Evolutionary conservation across 1,140 invertebrate genomes (phyloP).

Genomic region (Ctenoplectra terminalis): DNA sequence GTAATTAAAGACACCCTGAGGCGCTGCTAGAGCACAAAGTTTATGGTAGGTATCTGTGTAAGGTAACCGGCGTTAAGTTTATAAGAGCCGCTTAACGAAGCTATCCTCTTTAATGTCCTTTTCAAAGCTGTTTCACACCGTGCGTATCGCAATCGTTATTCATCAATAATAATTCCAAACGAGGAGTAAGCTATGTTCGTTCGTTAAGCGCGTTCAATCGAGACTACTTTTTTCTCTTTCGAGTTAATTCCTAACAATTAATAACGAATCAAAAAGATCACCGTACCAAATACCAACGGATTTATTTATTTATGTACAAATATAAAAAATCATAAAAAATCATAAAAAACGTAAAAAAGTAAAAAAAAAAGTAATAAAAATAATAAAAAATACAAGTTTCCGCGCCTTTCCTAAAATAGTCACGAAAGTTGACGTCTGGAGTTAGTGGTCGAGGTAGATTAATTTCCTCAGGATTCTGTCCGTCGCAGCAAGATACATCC

Average conservation of each 20-base stretch:
- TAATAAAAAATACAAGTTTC: no score
- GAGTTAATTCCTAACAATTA: no score
- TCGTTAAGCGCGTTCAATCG: background rate
- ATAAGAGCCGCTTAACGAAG: constrained; percentile 6
- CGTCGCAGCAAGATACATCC: constrained; percentile 4
- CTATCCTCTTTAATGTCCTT: constrained; percentile 13
- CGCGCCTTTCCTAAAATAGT: no score
- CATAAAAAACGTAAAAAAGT: no score
- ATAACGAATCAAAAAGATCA: no score
- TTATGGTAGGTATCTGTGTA: background rate
- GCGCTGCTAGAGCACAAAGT: background rate
- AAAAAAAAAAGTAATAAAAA: no score
- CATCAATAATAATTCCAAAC: constrained; percentile 1
- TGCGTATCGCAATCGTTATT: background rate
- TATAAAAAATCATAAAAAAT: no score
- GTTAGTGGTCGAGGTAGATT: constrained; percentile 7
- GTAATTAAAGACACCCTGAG: background rate
- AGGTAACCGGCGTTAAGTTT: background rate
- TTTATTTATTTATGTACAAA: no score
- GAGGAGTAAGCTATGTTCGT: no score
- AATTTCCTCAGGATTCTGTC: constrained; percentile 5
- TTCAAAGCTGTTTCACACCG: background rate
- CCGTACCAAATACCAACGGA: no score
- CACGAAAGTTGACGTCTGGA: no score
- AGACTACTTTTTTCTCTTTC: no score